Evolutionary conservation across 2,797 vertebrate genomes (phyloP).

Genomic region (Mus caroli): DNA sequence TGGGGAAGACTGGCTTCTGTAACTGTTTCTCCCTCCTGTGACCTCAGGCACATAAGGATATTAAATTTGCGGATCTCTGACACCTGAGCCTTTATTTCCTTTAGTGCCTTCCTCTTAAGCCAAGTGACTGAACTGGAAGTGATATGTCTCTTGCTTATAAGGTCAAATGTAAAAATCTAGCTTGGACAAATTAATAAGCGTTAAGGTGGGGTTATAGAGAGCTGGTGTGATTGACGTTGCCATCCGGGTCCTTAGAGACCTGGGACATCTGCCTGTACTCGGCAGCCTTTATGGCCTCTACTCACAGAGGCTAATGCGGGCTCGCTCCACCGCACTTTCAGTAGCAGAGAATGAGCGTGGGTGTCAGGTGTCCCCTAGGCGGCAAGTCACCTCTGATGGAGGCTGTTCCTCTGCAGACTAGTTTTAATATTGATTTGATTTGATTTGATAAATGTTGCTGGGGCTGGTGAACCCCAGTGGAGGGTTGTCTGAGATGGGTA

Average conservation of each 20-base stretch:
- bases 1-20: neutral
- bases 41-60: constrained; percentile 18
- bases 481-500: neutral
- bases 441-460: constrained; percentile 14
- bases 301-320: neutral
- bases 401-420: neutral
- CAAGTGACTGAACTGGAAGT: constrained; percentile 12
- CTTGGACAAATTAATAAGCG: constrained; percentile 6
- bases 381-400: neutral
- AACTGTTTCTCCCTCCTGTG: constrained; percentile 38
- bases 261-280: neutral
- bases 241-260: neutral
- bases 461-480: neutral
- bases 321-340: neutral
- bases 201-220: neutral
- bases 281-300: neutral
- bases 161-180: constrained; percentile 17
- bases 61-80: constrained; percentile 13
- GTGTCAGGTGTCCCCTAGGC: neutral
- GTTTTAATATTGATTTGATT: constrained; percentile 50
- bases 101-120: constrained; percentile 19
- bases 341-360: neutral
- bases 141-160: constrained; percentile 49
- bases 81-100: constrained; percentile 41
- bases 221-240: neutral